Percentiles rank a stretch among this genome's conserved stretches.
phyloP scores from a whole-genome alignment of 2,888 invertebrate species.

The Drosophila siamana region DNA sequence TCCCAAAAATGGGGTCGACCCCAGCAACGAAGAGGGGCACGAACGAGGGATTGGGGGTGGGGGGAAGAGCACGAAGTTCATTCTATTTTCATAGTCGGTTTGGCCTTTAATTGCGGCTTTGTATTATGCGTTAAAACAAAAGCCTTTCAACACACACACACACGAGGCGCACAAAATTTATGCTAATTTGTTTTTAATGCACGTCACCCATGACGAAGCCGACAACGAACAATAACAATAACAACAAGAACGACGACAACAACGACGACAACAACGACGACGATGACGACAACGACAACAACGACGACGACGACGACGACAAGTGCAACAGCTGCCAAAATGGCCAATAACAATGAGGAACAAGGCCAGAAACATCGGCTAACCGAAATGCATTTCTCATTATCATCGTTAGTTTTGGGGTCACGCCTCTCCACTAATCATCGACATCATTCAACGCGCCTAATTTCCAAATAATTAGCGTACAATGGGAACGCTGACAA shows the following conservation, averaged over 20 bases:
- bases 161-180: constrained; percentile 40
- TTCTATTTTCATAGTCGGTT: constrained; percentile 26
- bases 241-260: not conserved
- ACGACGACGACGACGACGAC: not conserved
- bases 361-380: constrained; percentile 7
- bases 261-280: constrained; percentile 5
- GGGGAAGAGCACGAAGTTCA: not conserved
- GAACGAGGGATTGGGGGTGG: too few species aligned
- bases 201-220: constrained; percentile 17
- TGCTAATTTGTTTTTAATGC: constrained; percentile 73
- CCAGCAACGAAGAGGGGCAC: not conserved
- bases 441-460: constrained; percentile 29
- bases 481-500: too few species aligned
- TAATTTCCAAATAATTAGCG: constrained; percentile 36
- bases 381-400: constrained; percentile 19
- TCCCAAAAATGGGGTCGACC: constrained; percentile 1
- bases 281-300: constrained; percentile 2
- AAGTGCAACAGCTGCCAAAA: constrained; percentile 16
- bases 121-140: constrained; percentile 56
- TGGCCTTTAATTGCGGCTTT: constrained; percentile 38
- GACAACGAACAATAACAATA: constrained; percentile 4
- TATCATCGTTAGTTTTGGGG: constrained; percentile 8
- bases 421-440: not conserved
- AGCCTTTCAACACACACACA: constrained; percentile 17
- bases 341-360: constrained; percentile 16